Conservation (phyloP, 2,113 vertebrate genomes). For the Athene noctua region DNA sequence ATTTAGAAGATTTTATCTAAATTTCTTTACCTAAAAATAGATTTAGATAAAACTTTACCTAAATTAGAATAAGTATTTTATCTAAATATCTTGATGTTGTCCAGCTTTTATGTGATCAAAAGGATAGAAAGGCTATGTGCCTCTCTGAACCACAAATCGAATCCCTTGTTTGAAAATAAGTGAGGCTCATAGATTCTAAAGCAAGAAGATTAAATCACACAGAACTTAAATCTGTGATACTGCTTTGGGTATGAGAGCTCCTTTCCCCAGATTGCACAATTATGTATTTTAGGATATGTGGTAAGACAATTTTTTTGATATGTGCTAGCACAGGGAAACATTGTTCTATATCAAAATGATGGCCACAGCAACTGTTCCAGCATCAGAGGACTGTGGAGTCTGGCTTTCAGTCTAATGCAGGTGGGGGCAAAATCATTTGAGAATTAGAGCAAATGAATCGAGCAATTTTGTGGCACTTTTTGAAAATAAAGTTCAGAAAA, state of each 20-base stretch:
- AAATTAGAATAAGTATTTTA: background rate
- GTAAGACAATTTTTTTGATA: background rate
- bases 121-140: background rate
- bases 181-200: background rate
- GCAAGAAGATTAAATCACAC: background rate
- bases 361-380: background rate
- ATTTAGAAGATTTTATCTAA: background rate
- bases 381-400: background rate
- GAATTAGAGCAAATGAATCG: background rate
- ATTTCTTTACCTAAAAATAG: background rate
- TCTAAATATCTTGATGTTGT: background rate
- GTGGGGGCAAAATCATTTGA: background rate
- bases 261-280: background rate
- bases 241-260: background rate
- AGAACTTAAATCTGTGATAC: background rate
- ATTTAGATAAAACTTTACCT: background rate
- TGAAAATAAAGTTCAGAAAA: slow-evolving; percentile 4
- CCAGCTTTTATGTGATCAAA: background rate
- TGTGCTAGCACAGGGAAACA: background rate
- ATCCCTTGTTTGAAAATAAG: background rate
- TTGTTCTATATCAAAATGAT: background rate
- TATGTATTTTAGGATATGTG: background rate
- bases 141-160: background rate
- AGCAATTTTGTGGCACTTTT: slow-evolving; percentile 14
- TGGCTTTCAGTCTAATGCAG: background rate